A percentile compares a stretch with the other conserved stretches of the same genome.
Conservation (phyloP, 2,797 vertebrate species). For the Apodemus agrarius region DNA sequence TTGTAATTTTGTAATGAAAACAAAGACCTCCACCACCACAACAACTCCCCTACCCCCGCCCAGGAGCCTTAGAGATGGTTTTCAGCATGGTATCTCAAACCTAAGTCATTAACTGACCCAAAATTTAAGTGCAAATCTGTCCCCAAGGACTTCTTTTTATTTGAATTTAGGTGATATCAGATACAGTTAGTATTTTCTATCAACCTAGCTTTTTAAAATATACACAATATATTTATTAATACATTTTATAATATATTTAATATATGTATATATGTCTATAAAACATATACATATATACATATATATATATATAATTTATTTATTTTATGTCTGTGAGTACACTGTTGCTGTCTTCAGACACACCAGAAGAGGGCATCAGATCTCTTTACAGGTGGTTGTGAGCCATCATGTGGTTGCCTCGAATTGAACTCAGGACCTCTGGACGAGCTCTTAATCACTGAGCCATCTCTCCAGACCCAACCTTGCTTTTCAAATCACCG, state of each 20-base stretch:
- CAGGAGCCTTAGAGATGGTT: background rate
- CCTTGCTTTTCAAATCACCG: background rate
- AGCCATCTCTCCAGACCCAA: background rate
- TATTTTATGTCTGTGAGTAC: too few species aligned
- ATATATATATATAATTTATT: too few species aligned
- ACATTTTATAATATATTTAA: too few species aligned
- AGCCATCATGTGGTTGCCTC: too few species aligned
- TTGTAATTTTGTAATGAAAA: background rate
- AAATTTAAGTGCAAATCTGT: background rate
- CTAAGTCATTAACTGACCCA: background rate
- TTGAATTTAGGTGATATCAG: background rate
- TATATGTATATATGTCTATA: too few species aligned
- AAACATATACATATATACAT: too few species aligned
- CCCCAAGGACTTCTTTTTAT: background rate
- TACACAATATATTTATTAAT: too few species aligned
- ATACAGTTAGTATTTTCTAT: background rate
- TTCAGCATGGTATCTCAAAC: background rate
- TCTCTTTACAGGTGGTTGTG: too few species aligned
- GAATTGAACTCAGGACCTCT: too few species aligned
- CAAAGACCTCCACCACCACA: background rate
- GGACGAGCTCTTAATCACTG: too few species aligned
- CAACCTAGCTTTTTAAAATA: slow-evolving; percentile 1
- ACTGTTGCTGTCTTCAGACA: too few species aligned
- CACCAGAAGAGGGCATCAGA: too few species aligned
- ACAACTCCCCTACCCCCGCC: background rate